Percentiles rank a stretch among this genome's conserved stretches.
phyloP scores from a whole-genome alignment of 2,113 vertebrate species.

The Notothenia coriiceps region DNA sequence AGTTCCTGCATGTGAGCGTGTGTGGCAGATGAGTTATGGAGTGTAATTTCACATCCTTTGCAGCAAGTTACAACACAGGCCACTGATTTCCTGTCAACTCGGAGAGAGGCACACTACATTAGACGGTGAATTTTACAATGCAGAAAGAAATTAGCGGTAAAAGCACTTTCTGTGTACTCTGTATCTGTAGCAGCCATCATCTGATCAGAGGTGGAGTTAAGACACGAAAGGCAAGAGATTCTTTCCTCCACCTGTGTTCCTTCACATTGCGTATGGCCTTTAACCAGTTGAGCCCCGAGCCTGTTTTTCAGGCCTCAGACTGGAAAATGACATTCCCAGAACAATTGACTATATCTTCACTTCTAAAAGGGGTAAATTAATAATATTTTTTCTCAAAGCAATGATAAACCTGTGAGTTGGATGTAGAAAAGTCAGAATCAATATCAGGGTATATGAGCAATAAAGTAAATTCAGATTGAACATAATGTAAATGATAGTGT shows the following conservation, averaged over 20 bases:
- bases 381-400: too few species aligned
- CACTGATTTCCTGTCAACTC: slow-evolving; percentile 70
- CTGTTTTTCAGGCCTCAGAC: too few species aligned
- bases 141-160: slow-evolving; percentile 27
- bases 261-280: background rate
- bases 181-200: slow-evolving; percentile 1
- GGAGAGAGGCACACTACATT: slow-evolving; percentile 19
- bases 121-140: slow-evolving; percentile 13
- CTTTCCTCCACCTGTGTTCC: too few species aligned
- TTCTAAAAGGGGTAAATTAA: too few species aligned
- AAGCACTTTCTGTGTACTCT: slow-evolving; percentile 5
- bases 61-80: slow-evolving; percentile 52
- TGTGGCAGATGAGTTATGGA: slow-evolving; percentile 52
- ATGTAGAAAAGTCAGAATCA: too few species aligned
- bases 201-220: slow-evolving; percentile 29
- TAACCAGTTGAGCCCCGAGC: too few species aligned
- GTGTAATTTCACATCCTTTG: slow-evolving; percentile 72
- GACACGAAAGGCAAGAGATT: background rate
- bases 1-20: background rate
- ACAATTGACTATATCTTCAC: too few species aligned
- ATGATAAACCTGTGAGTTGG: too few species aligned
- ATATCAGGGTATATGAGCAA: too few species aligned
- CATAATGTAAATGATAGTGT: too few species aligned
- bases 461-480: too few species aligned
- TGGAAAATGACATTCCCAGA: too few species aligned